Conservation (phyloP, 2,888 invertebrate genomes). For the Acleris holmiana region DNA sequence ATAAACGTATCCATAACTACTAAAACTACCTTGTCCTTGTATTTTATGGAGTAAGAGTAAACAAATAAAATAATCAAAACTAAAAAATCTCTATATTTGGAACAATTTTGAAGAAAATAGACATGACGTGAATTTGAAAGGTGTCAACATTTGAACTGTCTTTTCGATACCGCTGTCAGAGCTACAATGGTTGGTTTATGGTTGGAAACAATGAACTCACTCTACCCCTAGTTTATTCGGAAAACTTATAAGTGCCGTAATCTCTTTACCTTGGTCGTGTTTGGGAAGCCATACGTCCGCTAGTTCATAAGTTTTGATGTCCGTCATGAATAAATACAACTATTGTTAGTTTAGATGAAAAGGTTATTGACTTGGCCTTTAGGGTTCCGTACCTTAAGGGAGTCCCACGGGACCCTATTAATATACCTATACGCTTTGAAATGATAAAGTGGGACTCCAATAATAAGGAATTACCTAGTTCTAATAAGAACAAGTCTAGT, state of each 20-base stretch:
- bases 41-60: too few species aligned
- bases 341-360: neutral
- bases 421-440: too few species aligned
- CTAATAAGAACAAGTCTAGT: too few species aligned
- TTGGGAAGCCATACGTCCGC: conserved; percentile 59
- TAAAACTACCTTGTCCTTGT: too few species aligned
- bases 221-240: conserved; percentile 47
- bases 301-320: conserved; percentile 22
- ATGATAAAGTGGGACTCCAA: too few species aligned
- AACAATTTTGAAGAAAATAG: neutral
- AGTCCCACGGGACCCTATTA: too few species aligned
- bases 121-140: neutral
- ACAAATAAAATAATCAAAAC: too few species aligned
- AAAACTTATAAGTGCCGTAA: conserved; percentile 69
- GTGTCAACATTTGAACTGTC: neutral
- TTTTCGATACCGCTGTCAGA: conserved; percentile 31
- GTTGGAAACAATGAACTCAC: conserved; percentile 58
- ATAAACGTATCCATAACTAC: conserved; percentile 89
- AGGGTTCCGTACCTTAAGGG: too few species aligned
- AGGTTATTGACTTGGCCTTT: too few species aligned
- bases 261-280: conserved; percentile 60
- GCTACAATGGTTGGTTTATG: conserved; percentile 46
- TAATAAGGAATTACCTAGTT: too few species aligned
- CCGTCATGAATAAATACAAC: neutral
- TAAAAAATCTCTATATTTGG: too few species aligned